phyloP scores from a whole-genome alignment of 2,113 vertebrate species.

The Prinia subflava region DNA sequence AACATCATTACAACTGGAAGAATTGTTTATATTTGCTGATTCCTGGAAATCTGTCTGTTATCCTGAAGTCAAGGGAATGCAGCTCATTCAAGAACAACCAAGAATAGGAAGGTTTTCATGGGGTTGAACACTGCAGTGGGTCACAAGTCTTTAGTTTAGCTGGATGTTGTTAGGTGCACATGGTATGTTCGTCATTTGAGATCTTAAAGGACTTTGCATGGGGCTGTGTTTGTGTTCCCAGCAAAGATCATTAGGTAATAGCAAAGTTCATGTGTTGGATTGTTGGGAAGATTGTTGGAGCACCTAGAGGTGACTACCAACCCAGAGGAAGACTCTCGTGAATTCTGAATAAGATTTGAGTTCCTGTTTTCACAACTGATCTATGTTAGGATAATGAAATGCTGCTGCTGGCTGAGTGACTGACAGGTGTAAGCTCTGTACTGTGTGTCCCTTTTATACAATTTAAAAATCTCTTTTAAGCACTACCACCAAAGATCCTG shows the following conservation, averaged over 20 bases:
- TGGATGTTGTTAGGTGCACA: not conserved
- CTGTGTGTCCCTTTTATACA: not conserved
- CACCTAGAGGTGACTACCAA: not conserved
- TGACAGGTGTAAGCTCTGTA: not conserved
- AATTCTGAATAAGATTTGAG: not conserved
- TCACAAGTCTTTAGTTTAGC: not conserved
- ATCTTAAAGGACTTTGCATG: not conserved
- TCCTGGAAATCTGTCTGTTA: not conserved
- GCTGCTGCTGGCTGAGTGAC: not conserved
- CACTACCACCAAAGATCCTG: not conserved
- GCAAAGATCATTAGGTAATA: not conserved
- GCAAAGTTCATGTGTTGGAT: not conserved
- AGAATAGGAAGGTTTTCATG: not conserved
- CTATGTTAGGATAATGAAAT: not conserved
- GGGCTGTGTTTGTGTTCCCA: not conserved
- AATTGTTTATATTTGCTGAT: not conserved
- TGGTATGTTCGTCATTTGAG: not conserved
- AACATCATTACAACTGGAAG: not conserved
- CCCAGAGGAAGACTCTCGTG: not conserved
- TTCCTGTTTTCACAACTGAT: not conserved
- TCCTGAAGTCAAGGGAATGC: not conserved
- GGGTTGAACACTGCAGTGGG: not conserved
- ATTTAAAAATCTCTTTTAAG: not conserved
- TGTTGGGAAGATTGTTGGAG: not conserved
- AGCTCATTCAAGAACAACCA: not conserved